A percentile compares a stretch with the other conserved stretches of the same genome.
Evolutionary conservation across 2,113 vertebrate genomes (phyloP).

Genomic region (Peucedramus taeniatus): DNA sequence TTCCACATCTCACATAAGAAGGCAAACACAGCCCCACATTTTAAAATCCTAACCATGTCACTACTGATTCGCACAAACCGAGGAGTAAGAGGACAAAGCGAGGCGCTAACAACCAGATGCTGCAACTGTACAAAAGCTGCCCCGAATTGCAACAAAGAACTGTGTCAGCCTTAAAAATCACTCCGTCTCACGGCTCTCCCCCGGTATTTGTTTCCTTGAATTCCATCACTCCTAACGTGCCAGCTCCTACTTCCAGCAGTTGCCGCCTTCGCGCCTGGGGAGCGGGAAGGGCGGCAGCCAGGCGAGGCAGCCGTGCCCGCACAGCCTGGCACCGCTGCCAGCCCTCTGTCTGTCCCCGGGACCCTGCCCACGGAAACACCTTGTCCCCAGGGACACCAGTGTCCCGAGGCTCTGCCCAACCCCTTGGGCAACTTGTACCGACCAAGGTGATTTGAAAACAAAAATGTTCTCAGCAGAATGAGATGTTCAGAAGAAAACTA

Average conservation of each 20-base stretch:
- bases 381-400: rapidly evolving
- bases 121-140: neutral
- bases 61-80: neutral
- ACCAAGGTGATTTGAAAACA: neutral
- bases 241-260: neutral
- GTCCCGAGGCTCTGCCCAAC: rapidly evolving
- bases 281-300: neutral
- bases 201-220: neutral
- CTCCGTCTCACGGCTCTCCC: neutral
- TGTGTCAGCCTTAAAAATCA: neutral
- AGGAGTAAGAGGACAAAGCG: neutral
- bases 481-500: neutral
- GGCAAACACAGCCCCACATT: neutral
- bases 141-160: neutral
- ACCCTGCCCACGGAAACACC: neutral
- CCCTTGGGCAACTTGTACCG: neutral
- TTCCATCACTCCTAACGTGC: neutral
- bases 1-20: neutral
- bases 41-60: neutral
- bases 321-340: neutral
- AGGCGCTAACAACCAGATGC: neutral
- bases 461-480: neutral
- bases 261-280: neutral
- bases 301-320: neutral
- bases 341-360: rapidly evolving